Evolutionary conservation across 2,888 invertebrate genomes (phyloP), one percentile per base, ranked within the genome.

Genomic region (Thera obeliscata): DNA sequence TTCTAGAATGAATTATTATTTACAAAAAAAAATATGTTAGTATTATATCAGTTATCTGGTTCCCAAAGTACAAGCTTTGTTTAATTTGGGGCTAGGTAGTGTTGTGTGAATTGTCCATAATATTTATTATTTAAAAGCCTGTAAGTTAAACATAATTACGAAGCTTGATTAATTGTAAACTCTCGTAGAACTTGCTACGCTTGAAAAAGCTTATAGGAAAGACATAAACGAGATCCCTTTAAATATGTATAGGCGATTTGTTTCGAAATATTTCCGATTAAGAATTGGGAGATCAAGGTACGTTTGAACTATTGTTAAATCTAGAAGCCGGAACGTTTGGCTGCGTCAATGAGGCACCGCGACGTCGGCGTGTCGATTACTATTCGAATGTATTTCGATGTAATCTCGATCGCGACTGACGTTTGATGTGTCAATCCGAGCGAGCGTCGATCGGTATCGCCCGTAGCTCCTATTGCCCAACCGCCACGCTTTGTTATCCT

Each of bases 371-470:
- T 84, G 88, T 88, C 88, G 88, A 88, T 89, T 88, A 89, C 89
- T 85, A 87, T 78, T 79, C 86, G 85, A 88, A 87, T 84, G 85
- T 87, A 85, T 85, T 81, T 85, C 87, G 91, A 90, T 90, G 81
- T 89, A 87, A 90, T 91, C 90, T 88, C 80, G 75, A 78, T 76
- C 82, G 78, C 82, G 81, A 85, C 83, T 85, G 86, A 83, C 84
- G 87, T 85, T 89, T 90, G 93, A 93, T 90, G 91, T 93, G 92
- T 93, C 93, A 93, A 92, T 93, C 91, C 81, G 73, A 81, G 77
- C 84, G 82, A 81, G 80, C 77, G 79, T 80, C 86, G 90, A 89
- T 90, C 86, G 81, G 85, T 90, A 91, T 91, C 90, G 80, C 73
- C 75, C 82, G 86, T 87, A 86, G 89, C 90, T 90, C 79, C 91